Evolutionary conservation across 2,888 invertebrate genomes (phyloP), one percentile per base, ranked within the genome.

Genomic region (Phasia obesa): DNA sequence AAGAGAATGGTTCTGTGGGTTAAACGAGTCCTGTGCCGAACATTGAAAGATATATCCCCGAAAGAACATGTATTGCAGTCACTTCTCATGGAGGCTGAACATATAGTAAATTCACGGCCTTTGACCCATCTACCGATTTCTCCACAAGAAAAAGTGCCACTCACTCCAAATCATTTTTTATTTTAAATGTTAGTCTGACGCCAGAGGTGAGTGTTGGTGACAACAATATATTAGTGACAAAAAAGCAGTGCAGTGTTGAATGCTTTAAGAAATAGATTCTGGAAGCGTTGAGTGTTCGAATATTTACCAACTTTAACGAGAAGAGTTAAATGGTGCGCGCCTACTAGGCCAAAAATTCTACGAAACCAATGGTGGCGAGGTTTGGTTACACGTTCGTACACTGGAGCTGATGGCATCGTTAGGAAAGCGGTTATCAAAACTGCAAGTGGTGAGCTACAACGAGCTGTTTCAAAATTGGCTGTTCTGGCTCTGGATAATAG

Each of bases 401-500:
- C 81, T 7, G 87, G 87, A 0, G 25, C 44, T 0, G 87, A 87
- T 78, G 86, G 86, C 15, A 76, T 84, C n/a, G 70, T 84, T 0
- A 84, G 87, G 2, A 65, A 85, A 42, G 86, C 86, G 1, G 84
- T 86, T 51, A 85, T 87, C 9, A 74, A 71, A 25, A 87, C 87
- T 15, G 67, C 65, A 7, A 67, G 71, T 1, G 87, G 86, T 11
- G 49, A 55, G 13, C 51, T 86, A 17, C 85, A 83, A 6, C 84
- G 86, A 21, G 84, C 85, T 11, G 86, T 84, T 5, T 85, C 85
- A 0, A 86, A 86, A 69, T 70, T 87, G 81, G 86, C 85, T 85
- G 88, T 89, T 88, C 90, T 91, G 90, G 90, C 85, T 91, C 91
- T 92, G 1, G 15, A 42, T 60, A 23, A 21, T 60, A 23, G 60